These are phyloP conservation scores for Galbula dea DNA, from an alignment of 2,113 vertebrate genomes.

Conservation along the genomic window DNA sequence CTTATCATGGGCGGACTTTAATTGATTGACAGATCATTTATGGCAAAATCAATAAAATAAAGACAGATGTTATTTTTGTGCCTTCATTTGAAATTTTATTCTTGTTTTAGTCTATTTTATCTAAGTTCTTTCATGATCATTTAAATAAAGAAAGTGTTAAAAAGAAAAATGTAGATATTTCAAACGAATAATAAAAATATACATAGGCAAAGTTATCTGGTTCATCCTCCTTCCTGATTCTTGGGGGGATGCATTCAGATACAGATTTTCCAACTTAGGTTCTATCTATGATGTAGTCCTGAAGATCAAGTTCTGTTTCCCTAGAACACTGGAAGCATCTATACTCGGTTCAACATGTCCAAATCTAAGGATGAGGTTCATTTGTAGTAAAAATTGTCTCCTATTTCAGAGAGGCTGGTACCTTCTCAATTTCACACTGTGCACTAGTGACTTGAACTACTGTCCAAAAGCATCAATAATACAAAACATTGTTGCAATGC, in stretches of 20 bases:
- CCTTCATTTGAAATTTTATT: background rate
- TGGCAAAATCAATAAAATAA: background rate
- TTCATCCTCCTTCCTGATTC: background rate
- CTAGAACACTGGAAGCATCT: background rate
- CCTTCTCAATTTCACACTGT: background rate
- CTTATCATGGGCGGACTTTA: background rate
- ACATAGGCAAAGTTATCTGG: background rate
- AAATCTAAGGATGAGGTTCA: background rate
- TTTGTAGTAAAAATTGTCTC: background rate
- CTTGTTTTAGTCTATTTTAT: background rate
- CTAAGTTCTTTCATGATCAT: background rate
- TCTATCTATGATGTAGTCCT: background rate
- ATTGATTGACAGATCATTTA: background rate
- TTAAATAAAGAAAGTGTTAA: background rate
- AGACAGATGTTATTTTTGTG: background rate
- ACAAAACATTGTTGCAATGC: background rate
- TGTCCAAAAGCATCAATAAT: conserved; percentile 22
- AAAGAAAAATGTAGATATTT: background rate
- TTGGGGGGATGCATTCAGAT: background rate
- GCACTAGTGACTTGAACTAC: background rate
- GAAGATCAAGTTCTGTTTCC: background rate
- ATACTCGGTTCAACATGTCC: background rate
- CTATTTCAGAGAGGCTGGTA: background rate
- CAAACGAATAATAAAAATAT: background rate
- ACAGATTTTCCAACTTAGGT: background rate